These are phyloP conservation scores for Eurois occulta DNA, from an alignment of 2,888 invertebrate species.

Conservation along the genomic window DNA sequence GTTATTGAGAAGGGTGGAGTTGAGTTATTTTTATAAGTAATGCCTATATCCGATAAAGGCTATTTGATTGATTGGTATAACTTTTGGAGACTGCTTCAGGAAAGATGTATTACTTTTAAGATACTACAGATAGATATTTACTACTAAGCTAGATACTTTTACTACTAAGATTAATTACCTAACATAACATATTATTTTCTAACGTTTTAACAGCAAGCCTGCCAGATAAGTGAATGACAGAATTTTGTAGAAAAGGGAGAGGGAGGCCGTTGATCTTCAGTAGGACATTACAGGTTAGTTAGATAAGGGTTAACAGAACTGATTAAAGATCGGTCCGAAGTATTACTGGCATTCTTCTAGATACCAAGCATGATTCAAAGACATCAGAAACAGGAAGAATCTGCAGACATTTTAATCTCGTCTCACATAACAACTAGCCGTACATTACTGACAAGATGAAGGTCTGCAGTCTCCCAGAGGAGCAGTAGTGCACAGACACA, in stretches of 20 bases:
- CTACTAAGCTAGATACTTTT: no score
- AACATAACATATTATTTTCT: neutral
- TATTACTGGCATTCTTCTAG: neutral
- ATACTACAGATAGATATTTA: no score
- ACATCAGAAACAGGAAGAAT: neutral
- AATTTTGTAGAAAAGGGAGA: neutral
- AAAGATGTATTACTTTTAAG: no score
- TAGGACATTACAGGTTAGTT: neutral
- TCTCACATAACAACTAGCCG: constrained; percentile 3
- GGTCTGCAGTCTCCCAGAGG: constrained; percentile 9
- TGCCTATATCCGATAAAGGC: neutral
- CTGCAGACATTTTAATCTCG: constrained; percentile 6
- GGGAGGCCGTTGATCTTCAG: neutral
- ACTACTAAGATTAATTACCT: neutral
- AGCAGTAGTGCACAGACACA: constrained; percentile 47
- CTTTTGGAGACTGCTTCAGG: neutral
- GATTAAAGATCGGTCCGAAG: neutral
- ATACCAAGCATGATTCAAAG: neutral
- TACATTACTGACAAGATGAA: constrained; percentile 27
- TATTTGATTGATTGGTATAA: constrained; percentile 32
- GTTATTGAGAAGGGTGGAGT: constrained; percentile 36
- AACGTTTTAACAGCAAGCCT: neutral
- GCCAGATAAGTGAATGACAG: neutral
- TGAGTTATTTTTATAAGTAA: neutral
- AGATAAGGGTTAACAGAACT: neutral